A percentile compares a stretch with the other conserved stretches of the same genome.
phyloP scores from a whole-genome alignment of 64 coral and sea anemone species.

The Astreopora myriophthalma region DNA sequence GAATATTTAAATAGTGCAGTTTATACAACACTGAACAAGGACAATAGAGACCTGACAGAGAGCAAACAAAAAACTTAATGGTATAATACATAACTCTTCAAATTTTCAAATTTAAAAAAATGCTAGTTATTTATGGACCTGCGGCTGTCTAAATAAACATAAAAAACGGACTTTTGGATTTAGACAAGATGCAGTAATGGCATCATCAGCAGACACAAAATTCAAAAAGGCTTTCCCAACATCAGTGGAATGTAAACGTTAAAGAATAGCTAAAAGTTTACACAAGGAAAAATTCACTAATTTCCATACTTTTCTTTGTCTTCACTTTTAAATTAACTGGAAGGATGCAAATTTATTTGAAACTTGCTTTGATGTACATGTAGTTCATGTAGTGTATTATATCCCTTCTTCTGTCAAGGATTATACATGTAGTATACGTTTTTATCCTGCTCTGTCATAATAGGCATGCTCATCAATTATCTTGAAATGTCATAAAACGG shows the following conservation, averaged over 20 bases:
- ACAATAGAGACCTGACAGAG: neutral
- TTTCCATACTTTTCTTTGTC: neutral
- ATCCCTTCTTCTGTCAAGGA: too few species aligned
- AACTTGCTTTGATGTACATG: neutral
- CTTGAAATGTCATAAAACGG: too few species aligned
- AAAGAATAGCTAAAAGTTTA: neutral
- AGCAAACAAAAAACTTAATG: slow-evolving; percentile 6
- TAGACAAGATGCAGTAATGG: neutral
- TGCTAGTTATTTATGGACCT: slow-evolving; percentile 1
- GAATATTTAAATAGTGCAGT: neutral
- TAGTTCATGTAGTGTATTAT: too few species aligned
- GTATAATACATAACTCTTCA: neutral
- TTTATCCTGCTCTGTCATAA: too few species aligned
- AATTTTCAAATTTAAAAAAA: too few species aligned
- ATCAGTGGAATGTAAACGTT: slow-evolving; percentile 5
- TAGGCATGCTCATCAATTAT: too few species aligned
- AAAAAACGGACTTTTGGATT: neutral
- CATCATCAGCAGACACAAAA: neutral
- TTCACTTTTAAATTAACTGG: too few species aligned
- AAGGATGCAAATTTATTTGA: neutral
- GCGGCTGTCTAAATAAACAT: neutral
- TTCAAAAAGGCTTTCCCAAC: neutral
- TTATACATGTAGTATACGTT: neutral
- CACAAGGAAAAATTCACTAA: neutral
- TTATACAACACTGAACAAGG: slow-evolving; percentile 12